Percentiles rank a stretch among this genome's conserved stretches.
Conservation (phyloP, 92 coral and sea anemone genomes). For the Plumapathes pennacea region DNA sequence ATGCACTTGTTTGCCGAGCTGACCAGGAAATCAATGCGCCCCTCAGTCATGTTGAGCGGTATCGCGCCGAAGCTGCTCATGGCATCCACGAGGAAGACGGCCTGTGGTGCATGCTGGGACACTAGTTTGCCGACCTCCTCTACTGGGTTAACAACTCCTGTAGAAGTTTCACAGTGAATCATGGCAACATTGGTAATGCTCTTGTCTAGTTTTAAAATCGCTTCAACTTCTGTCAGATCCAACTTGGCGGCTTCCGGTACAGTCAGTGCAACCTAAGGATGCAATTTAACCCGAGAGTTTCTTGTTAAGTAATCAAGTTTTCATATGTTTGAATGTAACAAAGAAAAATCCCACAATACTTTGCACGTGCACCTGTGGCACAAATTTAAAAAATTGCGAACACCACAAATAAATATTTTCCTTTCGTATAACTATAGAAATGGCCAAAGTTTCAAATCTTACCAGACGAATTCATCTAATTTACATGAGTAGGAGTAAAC, state of each 20-base stretch:
- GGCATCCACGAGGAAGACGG: conserved; percentile 95
- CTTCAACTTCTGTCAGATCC: conserved; percentile 70
- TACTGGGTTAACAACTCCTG: conserved; percentile 94
- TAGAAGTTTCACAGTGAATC: conserved; percentile 97
- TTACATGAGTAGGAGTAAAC: too few species aligned
- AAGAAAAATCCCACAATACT: too few species aligned
- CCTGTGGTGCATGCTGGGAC: conserved; percentile 70
- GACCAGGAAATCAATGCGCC: conserved; percentile 82
- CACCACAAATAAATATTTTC: too few species aligned
- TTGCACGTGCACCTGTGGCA: too few species aligned
- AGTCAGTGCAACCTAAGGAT: conserved; percentile 74
- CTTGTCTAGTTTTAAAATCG: conserved; percentile 56
- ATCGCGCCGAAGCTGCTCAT: conserved; percentile 99
- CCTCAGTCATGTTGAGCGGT: conserved; percentile 74
- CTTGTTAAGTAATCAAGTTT: too few species aligned
- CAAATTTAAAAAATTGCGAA: too few species aligned
- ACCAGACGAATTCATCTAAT: too few species aligned
- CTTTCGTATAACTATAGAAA: too few species aligned
- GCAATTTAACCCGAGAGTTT: too few species aligned
- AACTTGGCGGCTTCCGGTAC: conserved; percentile 78
- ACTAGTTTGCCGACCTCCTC: conserved; percentile 81
- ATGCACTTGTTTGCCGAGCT: conserved; percentile 99
- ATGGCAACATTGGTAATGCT: conserved; percentile 84
- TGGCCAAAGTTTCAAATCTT: too few species aligned
- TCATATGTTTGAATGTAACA: too few species aligned